Conservation (phyloP, 2,113 vertebrate genomes). For the Forbesichthys papilliferus region DNA sequence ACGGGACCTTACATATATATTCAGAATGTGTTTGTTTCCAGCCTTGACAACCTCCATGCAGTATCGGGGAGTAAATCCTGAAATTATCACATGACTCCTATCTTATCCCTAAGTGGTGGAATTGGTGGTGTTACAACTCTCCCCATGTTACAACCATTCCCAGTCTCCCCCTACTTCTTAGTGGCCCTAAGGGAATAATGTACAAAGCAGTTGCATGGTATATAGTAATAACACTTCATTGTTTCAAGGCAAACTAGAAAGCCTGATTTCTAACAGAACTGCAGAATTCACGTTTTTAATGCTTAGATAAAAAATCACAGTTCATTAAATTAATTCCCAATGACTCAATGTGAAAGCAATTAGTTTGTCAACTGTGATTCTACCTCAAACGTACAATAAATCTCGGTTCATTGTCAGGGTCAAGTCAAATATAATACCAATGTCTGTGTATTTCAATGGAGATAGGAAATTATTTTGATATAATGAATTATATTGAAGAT, state of each 20-base stretch:
- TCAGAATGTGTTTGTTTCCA: too few relatives aligned
- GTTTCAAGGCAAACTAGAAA: constrained; percentile 37
- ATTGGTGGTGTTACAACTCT: too few relatives aligned
- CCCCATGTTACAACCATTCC: too few relatives aligned
- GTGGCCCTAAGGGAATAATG: not conserved
- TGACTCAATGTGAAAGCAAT: constrained; percentile 36
- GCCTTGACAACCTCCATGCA: too few relatives aligned
- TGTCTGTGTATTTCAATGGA: constrained; percentile 14
- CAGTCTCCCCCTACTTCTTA: not conserved
- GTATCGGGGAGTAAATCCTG: too few relatives aligned
- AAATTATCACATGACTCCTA: too few relatives aligned
- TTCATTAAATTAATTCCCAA: constrained; percentile 42
- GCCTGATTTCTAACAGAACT: constrained; percentile 14
- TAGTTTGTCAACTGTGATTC: constrained; percentile 15
- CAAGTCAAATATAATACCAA: not conserved
- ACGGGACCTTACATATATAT: too few relatives aligned
- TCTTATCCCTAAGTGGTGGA: too few relatives aligned
- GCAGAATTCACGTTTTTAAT: constrained; percentile 18
- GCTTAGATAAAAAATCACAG: constrained; percentile 31
- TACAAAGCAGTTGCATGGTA: constrained; percentile 8
- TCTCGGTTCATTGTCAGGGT: constrained; percentile 11
- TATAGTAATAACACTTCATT: constrained; percentile 25
- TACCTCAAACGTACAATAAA: not conserved
- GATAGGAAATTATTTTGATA: not conserved
- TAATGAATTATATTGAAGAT: too few relatives aligned